Evolutionary conservation across 2,113 vertebrate species (phyloP).

Genomic region (Hipposideros armiger): DNA sequence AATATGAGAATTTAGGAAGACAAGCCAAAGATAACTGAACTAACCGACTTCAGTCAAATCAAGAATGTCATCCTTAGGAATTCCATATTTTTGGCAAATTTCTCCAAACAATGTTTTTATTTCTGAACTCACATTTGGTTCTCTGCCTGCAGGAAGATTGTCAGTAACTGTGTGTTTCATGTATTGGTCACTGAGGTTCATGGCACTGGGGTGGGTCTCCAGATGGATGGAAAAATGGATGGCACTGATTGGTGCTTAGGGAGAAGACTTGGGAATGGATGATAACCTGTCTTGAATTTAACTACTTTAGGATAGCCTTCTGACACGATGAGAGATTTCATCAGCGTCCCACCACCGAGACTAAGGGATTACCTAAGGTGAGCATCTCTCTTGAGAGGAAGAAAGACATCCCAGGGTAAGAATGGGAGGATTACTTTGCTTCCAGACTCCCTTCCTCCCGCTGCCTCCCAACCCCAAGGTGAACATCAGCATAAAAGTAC

Average conservation of each 20-base stretch:
- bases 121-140: neutral
- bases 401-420: neutral
- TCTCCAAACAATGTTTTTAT: constrained; percentile 26
- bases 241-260: neutral
- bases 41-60: constrained; percentile 48
- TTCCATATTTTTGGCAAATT: neutral
- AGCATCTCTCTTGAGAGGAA: neutral
- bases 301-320: neutral
- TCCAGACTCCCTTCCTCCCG: neutral
- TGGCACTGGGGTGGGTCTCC: neutral
- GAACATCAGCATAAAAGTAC: constrained; percentile 7
- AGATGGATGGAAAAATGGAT: rapidly evolving
- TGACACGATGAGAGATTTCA: neutral
- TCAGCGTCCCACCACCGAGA: neutral
- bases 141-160: constrained; percentile 5
- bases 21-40: neutral
- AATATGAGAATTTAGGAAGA: neutral
- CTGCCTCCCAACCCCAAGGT: neutral
- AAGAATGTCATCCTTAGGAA: neutral
- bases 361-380: neutral
- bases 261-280: neutral
- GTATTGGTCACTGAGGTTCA: neutral
- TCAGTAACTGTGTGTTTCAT: neutral
- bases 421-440: rapidly evolving
- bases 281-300: neutral